Evolutionary conservation across 2,888 invertebrate species (phyloP).

Genomic region (Chloroclysta siterata): DNA sequence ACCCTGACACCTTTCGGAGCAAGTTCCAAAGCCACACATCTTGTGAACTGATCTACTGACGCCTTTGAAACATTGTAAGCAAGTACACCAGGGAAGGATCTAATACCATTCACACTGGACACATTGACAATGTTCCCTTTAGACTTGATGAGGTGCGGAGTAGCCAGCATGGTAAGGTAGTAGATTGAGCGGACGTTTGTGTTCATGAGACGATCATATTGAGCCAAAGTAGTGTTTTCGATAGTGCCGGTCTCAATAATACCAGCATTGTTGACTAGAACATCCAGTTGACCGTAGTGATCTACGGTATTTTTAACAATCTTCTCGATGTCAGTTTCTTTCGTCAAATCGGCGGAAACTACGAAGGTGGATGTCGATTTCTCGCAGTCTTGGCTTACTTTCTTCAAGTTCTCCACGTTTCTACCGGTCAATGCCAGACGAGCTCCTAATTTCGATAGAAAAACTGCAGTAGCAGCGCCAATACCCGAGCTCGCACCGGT

Average conservation of each 20-base stretch:
- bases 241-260: slow-evolving; percentile 92
- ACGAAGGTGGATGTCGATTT: slow-evolving; percentile 79
- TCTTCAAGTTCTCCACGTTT: slow-evolving; percentile 86
- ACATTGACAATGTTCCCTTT: slow-evolving; percentile 98
- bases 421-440: slow-evolving; percentile 89
- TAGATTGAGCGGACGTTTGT: slow-evolving; percentile 94
- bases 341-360: slow-evolving; percentile 89
- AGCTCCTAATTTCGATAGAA: slow-evolving; percentile 90
- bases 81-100: slow-evolving; percentile 95
- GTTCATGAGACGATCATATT: slow-evolving; percentile 95
- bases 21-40: slow-evolving; percentile 95
- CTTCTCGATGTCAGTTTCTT: slow-evolving; percentile 89
- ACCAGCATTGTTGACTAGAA: slow-evolving; percentile 96
- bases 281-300: slow-evolving; percentile 91
- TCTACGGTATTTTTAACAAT: slow-evolving; percentile 90
- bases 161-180: slow-evolving; percentile 93
- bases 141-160: slow-evolving; percentile 92
- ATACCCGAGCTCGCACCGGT: slow-evolving; percentile 95
- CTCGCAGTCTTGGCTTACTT: slow-evolving; percentile 71
- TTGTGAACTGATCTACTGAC: slow-evolving; percentile 97
- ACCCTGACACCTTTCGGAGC: slow-evolving; percentile 93
- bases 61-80: slow-evolving; percentile 97
- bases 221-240: slow-evolving; percentile 93
- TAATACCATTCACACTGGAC: slow-evolving; percentile 96
- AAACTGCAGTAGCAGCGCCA: slow-evolving; percentile 92